A percentile compares a stretch with the other conserved stretches of the same genome.
Evolutionary conservation across 2,888 invertebrate species (phyloP).

Genomic region (Bimastos eiseni): DNA sequence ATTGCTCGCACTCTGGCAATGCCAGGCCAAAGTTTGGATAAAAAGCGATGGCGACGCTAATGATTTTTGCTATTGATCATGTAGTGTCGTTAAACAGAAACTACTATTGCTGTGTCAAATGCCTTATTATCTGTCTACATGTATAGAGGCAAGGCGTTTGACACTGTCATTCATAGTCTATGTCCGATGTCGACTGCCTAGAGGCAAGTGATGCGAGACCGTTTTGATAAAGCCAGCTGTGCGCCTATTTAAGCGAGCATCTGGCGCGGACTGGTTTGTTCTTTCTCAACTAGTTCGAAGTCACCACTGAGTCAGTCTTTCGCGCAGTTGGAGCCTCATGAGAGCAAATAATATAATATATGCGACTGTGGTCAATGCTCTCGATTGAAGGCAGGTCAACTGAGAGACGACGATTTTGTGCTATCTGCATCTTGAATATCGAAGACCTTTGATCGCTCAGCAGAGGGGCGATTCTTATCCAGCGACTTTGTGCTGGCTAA

Average conservation of each 20-base stretch:
- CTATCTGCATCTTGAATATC: neutral
- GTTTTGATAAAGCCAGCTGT: neutral
- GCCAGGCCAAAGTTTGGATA: too few relatives aligned
- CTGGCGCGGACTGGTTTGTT: constrained; percentile 8
- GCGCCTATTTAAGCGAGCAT: neutral
- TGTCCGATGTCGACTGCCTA: neutral
- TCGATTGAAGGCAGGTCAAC: neutral
- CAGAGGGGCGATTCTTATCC: too few relatives aligned
- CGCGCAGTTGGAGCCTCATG: neutral
- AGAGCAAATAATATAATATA: too few relatives aligned
- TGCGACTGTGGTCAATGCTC: too few relatives aligned
- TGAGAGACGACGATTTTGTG: neutral
- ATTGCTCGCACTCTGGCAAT: too few relatives aligned
- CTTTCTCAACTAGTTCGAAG: neutral
- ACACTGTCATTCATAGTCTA: neutral
- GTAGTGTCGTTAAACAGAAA: too few relatives aligned
- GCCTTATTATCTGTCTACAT: neutral
- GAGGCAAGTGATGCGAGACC: neutral
- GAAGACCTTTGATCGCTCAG: too few relatives aligned
- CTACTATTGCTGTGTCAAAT: too few relatives aligned
- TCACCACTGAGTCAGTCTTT: neutral
- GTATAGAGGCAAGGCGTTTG: too few relatives aligned
- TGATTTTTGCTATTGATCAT: too few relatives aligned
- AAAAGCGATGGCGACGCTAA: too few relatives aligned
- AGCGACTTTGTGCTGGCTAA: too few relatives aligned